Evolutionary conservation across 2,113 vertebrate genomes (phyloP), one percentile per base, ranked within the genome.

Genomic region (Oenanthe melanoleuca): DNA sequence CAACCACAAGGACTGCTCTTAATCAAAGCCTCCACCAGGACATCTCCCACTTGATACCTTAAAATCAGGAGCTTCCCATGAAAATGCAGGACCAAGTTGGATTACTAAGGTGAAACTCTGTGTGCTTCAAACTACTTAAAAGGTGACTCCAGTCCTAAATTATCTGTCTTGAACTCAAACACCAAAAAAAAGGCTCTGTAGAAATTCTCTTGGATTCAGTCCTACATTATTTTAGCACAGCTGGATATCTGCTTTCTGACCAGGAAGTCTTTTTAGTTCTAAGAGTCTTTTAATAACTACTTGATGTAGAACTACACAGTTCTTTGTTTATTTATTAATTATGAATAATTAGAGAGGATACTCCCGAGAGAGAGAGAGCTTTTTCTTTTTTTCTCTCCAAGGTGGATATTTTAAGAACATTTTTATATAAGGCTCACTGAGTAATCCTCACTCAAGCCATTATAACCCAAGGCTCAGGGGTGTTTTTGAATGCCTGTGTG

Each of bases 251-350:
- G 66, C 81, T 92, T 86, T 87, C 91, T 94, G 82, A 96, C 93
- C 88, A 89, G 84, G 79, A 92, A 84, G 57, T 86, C 92, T 93
- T 94, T 94, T 93, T 86, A 95, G 82, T 86, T 94, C 78, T 92
- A 86, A 97, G 89, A 92, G 79, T 59, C 61, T 89, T 97, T 95
- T 96, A 93, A 89, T 92, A 93, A 86, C 87, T 91, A 72, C 87
- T 93, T 96, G 64, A 72, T 87, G 71, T 71, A 95, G 79, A 87
- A 59, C 72, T 79, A 80, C 53, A 69, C 37, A 49, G 53, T 85
- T 93, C 83, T 86, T 85, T 88, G 85, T 94, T 95, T 97, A 96
- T 96, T 94, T 95, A 96, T 96, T 96, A 96, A 95, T 95, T 96
- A 94, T 96, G 72, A 96, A 92, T 93, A 96, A 97, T 95, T 96